Evolutionary conservation across 1,140 invertebrate species (phyloP).

Genomic region (Lordiphosa clarofinis): DNA sequence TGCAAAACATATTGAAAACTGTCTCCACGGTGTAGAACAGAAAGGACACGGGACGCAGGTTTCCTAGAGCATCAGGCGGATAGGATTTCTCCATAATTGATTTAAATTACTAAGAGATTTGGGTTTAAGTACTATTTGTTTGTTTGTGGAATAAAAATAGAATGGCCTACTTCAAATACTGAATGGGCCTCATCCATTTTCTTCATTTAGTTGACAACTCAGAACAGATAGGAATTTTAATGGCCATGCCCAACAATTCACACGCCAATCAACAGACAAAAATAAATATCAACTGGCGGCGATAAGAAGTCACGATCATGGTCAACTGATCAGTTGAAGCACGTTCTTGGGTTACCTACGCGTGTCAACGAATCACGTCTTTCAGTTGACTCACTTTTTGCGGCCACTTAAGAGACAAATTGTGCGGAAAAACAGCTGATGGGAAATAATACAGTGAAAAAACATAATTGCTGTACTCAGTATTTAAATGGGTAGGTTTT

Average conservation of each 20-base stretch:
- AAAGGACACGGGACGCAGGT: constrained; percentile 4
- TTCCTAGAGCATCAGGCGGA: no score
- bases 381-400: neutral
- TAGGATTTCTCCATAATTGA: no score
- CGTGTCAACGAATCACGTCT: no score
- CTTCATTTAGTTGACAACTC: neutral
- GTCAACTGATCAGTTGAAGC: constrained; percentile 4
- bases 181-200: neutral
- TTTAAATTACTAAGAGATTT: no score
- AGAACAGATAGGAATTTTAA: neutral
- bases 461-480: no score
- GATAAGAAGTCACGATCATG: constrained; percentile 8
- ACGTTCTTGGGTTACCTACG: constrained; percentile 1
- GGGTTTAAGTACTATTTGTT: no score
- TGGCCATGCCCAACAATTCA: neutral
- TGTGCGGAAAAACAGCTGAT: neutral
- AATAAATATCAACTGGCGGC: neutral
- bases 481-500: no score
- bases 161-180: no score
- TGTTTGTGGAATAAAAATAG: no score
- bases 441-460: neutral
- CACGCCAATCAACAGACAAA: constrained; percentile 1
- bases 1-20: constrained; percentile 27
- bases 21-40: constrained; percentile 31
- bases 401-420: no score